A percentile compares a stretch with the other conserved stretches of the same genome.
Conservation (phyloP, 92 coral and sea anemone genomes). For the Scolanthus callimorphus region DNA sequence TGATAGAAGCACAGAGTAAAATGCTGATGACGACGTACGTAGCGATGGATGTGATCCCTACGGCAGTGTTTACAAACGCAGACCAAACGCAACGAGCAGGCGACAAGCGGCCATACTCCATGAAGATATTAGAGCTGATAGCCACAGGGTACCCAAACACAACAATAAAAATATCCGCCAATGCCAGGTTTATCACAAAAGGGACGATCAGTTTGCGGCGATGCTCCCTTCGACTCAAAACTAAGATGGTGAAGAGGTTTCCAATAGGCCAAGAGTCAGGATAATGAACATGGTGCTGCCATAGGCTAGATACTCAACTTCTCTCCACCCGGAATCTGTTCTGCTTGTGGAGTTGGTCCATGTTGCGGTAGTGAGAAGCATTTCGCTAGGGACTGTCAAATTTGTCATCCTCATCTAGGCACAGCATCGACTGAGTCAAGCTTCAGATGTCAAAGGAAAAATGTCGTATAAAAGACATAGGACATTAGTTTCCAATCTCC, state of each 20-base stretch:
- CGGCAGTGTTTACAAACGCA: conserved; percentile 30
- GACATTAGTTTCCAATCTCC: too few relatives aligned
- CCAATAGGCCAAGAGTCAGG: conserved; percentile 35
- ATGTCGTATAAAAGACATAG: too few relatives aligned
- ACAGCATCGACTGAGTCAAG: too few relatives aligned
- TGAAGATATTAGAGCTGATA: conserved; percentile 15
- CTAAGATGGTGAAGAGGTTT: conserved; percentile 16
- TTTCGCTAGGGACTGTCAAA: neutral
- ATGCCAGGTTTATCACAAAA: conserved; percentile 43
- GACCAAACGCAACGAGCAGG: conserved; percentile 20
- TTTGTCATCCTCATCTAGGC: too few relatives aligned
- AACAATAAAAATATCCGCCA: conserved; percentile 37
- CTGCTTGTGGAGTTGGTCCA: neutral
- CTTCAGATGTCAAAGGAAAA: too few relatives aligned
- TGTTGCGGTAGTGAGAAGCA: too few relatives aligned
- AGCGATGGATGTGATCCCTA: conserved; percentile 36
- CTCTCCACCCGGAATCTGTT: neutral
- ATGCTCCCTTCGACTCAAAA: conserved; percentile 26
- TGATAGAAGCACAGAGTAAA: neutral
- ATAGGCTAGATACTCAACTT: conserved; percentile 10
- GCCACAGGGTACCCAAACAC: conserved; percentile 32
- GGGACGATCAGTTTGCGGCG: conserved; percentile 23
- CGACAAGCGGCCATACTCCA: neutral
- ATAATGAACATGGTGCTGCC: conserved; percentile 37
- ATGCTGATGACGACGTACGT: neutral